These are phyloP conservation scores for Diplazon laetatorius DNA, from an alignment of 2,888 invertebrate species.

Conservation along the genomic window DNA sequence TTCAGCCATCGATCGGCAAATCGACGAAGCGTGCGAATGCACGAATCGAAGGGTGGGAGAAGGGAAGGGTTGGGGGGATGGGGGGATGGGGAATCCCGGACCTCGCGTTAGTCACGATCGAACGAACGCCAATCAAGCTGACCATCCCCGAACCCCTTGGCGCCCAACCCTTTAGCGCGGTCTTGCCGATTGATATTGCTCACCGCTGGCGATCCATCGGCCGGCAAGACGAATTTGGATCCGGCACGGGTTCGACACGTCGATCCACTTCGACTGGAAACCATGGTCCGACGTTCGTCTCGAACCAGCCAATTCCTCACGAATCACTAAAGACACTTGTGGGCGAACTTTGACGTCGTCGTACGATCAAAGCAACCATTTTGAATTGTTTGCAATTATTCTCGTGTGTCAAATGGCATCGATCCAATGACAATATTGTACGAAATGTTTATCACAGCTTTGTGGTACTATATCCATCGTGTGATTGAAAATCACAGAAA, in stretches of 20 bases:
- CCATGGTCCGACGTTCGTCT: background rate
- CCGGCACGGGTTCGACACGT: slow-evolving; percentile 24
- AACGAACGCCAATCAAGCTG: slow-evolving; percentile 64
- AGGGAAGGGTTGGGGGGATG: no score
- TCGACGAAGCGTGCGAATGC: slow-evolving; percentile 33
- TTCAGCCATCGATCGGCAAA: slow-evolving; percentile 6
- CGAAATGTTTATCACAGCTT: no score
- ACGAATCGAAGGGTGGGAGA: no score
- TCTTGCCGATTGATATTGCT: slow-evolving; percentile 58
- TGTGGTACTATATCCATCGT: no score
- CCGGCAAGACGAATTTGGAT: slow-evolving; percentile 26
- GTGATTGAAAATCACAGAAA: no score
- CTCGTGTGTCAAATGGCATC: no score
- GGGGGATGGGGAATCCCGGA: slow-evolving; percentile 25
- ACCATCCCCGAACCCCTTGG: background rate
- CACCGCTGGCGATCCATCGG: slow-evolving; percentile 33
- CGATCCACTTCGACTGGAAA: slow-evolving; percentile 4
- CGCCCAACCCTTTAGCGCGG: slow-evolving; percentile 27
- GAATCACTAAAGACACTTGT: no score
- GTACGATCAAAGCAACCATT: no score
- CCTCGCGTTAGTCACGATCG: slow-evolving; percentile 61
- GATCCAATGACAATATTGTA: no score
- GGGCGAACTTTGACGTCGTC: no score
- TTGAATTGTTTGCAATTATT: no score
- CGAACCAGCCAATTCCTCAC: background rate